Conservation (phyloP, 1,140 invertebrate genomes). For the Macrobrachium rosenbergii region DNA sequence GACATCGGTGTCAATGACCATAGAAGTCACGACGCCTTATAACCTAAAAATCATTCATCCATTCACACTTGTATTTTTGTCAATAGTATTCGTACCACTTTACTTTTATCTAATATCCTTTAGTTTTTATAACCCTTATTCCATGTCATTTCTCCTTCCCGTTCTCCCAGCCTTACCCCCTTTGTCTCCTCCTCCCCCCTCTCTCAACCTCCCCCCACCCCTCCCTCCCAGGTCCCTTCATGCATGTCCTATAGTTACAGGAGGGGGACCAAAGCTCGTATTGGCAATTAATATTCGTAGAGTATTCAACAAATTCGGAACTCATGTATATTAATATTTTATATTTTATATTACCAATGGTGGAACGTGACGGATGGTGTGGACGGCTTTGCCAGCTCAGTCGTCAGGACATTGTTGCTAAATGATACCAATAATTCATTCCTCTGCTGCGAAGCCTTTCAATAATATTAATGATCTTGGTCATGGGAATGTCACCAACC, state of each 20-base stretch:
- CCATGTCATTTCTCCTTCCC: not conserved
- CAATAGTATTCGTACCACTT: not conserved
- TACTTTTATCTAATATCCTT: too few relatives aligned
- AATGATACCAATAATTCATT: too few relatives aligned
- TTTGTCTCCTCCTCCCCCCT: not conserved
- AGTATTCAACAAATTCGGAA: slow-evolving; percentile 46
- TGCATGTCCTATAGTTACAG: slow-evolving; percentile 14
- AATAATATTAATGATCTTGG: not conserved
- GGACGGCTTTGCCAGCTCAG: not conserved
- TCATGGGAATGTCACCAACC: not conserved
- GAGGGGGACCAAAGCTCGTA: slow-evolving; percentile 12
- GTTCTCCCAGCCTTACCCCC: not conserved
- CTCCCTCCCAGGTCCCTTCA: not conserved
- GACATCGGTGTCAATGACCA: too few relatives aligned
- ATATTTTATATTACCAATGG: slow-evolving; percentile 42
- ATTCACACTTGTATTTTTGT: too few relatives aligned
- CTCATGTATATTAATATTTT: slow-evolving; percentile 37
- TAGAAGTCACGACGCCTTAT: too few relatives aligned
- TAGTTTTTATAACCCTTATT: not conserved
- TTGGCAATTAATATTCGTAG: slow-evolving; percentile 49
- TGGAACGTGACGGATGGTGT: slow-evolving; percentile 6
- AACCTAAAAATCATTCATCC: too few relatives aligned
- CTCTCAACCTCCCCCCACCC: not conserved
- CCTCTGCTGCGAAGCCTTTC: not conserved
- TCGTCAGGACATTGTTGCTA: too few relatives aligned